Percentiles rank a stretch among this genome's conserved stretches.
Conservation (phyloP, 2,888 invertebrate genomes). For the Macroteleia sp. region DNA sequence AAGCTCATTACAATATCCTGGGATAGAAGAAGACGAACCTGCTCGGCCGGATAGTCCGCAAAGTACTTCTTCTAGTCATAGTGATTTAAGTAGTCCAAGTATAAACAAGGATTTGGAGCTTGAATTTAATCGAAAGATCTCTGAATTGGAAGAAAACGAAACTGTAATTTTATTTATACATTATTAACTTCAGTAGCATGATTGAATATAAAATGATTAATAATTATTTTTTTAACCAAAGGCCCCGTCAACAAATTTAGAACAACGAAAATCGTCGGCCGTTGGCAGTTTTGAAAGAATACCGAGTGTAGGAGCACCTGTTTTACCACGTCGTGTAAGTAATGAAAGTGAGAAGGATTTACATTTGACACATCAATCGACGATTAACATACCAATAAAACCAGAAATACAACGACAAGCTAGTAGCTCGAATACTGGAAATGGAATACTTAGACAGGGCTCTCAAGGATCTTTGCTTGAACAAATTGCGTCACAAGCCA, state of each 20-base stretch:
- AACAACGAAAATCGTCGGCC: constrained; percentile 86
- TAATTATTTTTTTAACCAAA: too few species aligned
- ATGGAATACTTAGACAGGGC: constrained; percentile 87
- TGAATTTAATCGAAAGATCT: constrained; percentile 86
- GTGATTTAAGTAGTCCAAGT: constrained; percentile 89
- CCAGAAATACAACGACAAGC: constrained; percentile 69
- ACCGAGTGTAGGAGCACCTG: too few species aligned
- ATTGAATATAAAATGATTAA: too few species aligned
- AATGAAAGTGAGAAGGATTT: constrained; percentile 67
- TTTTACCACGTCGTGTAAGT: constrained; percentile 74
- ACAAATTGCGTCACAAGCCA: constrained; percentile 94
- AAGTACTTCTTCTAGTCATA: constrained; percentile 89
- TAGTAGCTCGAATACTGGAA: constrained; percentile 68
- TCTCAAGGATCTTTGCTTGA: constrained; percentile 94
- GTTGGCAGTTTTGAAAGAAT: constrained; percentile 87
- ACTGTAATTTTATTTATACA: constrained; percentile 70
- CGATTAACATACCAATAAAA: constrained; percentile 36
- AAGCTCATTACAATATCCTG: constrained; percentile 93
- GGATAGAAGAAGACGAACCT: constrained; percentile 84
- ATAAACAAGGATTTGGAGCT: constrained; percentile 89
- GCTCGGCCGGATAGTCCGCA: constrained; percentile 88
- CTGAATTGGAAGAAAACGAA: constrained; percentile 75
- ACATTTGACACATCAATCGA: constrained; percentile 68
- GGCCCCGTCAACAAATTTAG: too few species aligned
- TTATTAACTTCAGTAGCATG: too few species aligned